These are phyloP conservation scores for Deilephila elpenor DNA, from an alignment of 2,888 invertebrate genomes.

Conservation along the genomic window DNA sequence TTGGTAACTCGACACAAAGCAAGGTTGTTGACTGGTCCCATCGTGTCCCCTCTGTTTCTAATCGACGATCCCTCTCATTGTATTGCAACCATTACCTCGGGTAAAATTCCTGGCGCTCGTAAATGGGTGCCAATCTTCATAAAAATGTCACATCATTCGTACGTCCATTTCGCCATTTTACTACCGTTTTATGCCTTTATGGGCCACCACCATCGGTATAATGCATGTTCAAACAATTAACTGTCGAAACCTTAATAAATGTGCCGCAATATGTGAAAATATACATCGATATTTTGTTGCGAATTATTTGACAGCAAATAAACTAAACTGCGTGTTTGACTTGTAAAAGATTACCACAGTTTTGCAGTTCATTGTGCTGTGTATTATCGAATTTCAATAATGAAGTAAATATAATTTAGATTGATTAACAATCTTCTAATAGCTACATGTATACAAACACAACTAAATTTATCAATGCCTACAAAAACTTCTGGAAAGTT, in stretches of 20 bases:
- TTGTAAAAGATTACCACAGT: too few species aligned
- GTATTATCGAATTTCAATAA: too few species aligned
- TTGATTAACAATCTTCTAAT: too few species aligned
- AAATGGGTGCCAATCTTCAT: slow-evolving; percentile 53
- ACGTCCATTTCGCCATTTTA: slow-evolving; percentile 50
- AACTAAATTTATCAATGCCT: too few species aligned
- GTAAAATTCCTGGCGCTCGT: slow-evolving; percentile 51
- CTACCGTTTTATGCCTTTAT: slow-evolving; percentile 47
- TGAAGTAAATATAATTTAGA: too few species aligned
- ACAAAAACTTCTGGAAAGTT: too few species aligned
- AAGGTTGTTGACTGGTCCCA: slow-evolving; percentile 23
- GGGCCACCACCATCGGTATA: slow-evolving; percentile 38
- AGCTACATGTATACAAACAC: too few species aligned
- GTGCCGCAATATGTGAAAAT: too few species aligned
- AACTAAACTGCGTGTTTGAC: too few species aligned
- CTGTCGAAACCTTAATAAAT: neutral
- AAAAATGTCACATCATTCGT: slow-evolving; percentile 55
- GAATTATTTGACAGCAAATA: neutral
- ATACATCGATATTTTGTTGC: too few species aligned
- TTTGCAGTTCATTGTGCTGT: too few species aligned
- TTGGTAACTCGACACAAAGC: neutral
- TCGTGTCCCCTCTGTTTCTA: slow-evolving; percentile 43
- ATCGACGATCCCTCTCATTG: slow-evolving; percentile 49
- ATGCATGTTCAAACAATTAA: slow-evolving; percentile 48
- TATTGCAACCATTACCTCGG: slow-evolving; percentile 41